Percentiles rank a stretch among this genome's conserved stretches.
phyloP scores from a whole-genome alignment of 2,888 invertebrate species.

The Fragum whitleyi region DNA sequence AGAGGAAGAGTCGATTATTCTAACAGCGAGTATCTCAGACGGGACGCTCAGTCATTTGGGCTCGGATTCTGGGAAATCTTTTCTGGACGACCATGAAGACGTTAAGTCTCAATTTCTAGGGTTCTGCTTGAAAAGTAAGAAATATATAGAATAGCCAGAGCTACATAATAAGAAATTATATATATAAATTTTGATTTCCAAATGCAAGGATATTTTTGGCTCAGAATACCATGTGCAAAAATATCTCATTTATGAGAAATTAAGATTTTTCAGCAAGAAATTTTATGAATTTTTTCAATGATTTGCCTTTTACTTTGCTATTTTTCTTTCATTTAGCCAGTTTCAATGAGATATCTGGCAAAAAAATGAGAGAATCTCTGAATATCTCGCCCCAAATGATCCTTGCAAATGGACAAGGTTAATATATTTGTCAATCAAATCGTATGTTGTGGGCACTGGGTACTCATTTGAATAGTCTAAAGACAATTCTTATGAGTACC shows the following conservation, averaged over 20 bases:
- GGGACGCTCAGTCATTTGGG: slow-evolving; percentile 8
- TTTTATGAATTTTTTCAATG: background rate
- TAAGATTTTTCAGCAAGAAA: background rate
- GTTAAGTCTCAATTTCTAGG: slow-evolving; percentile 52
- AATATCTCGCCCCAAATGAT: too few species aligned
- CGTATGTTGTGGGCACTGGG: too few species aligned
- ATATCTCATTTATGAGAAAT: background rate
- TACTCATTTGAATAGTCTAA: too few species aligned
- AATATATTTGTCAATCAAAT: too few species aligned
- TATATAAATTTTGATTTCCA: background rate
- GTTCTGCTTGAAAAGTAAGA: slow-evolving; percentile 56
- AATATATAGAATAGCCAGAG: background rate
- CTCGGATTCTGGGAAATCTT: slow-evolving; percentile 38
- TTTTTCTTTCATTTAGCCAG: too few species aligned
- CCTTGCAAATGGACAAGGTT: too few species aligned
- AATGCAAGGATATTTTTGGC: background rate
- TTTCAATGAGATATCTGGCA: too few species aligned
- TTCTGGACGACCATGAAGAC: slow-evolving; percentile 54
- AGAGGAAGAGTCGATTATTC: slow-evolving; percentile 41
- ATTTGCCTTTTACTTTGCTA: too few species aligned
- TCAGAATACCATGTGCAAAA: background rate
- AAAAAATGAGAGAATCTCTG: too few species aligned
- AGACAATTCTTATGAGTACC: too few species aligned
- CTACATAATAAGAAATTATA: background rate
- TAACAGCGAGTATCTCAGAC: slow-evolving; percentile 39